phyloP scores from a whole-genome alignment of 1,140 invertebrate species.

The Myzus persicae region DNA sequence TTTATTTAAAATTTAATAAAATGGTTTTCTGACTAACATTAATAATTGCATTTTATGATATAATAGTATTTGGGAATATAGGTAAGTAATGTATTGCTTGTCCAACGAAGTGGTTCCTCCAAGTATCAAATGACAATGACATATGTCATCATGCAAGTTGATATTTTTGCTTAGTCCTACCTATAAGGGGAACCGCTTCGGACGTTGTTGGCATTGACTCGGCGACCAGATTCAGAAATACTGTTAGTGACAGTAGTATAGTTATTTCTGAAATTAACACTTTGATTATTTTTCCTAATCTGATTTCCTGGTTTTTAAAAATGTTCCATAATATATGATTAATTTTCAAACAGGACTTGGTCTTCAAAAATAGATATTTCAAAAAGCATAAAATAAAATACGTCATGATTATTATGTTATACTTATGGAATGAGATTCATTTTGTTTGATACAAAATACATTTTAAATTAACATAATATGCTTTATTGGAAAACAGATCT shows the following conservation, averaged over 20 bases:
- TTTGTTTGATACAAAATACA: neutral
- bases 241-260: slow-evolving; percentile 99
- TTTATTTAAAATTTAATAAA: slow-evolving; percentile 41
- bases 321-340: neutral
- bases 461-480: neutral
- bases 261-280: slow-evolving; percentile 89
- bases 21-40: neutral
- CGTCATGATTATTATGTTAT: neutral
- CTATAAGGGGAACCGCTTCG: slow-evolving; percentile 93
- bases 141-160: slow-evolving; percentile 52
- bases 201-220: slow-evolving; percentile 95
- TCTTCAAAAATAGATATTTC: neutral
- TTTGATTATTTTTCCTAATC: slow-evolving; percentile 41
- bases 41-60: neutral
- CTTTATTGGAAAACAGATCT: neutral
- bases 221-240: slow-evolving; percentile 96
- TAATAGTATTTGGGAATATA: slow-evolving; percentile 21
- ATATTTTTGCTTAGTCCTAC: slow-evolving; percentile 67
- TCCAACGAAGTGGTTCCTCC: slow-evolving; percentile 57
- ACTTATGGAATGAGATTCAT: neutral
- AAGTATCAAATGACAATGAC: slow-evolving; percentile 58
- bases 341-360: neutral
- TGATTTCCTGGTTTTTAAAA: neutral
- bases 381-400: neutral
- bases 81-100: neutral